Evolutionary conservation across 2,888 invertebrate species (phyloP).

Genomic region (Agriopis aurantiaria): DNA sequence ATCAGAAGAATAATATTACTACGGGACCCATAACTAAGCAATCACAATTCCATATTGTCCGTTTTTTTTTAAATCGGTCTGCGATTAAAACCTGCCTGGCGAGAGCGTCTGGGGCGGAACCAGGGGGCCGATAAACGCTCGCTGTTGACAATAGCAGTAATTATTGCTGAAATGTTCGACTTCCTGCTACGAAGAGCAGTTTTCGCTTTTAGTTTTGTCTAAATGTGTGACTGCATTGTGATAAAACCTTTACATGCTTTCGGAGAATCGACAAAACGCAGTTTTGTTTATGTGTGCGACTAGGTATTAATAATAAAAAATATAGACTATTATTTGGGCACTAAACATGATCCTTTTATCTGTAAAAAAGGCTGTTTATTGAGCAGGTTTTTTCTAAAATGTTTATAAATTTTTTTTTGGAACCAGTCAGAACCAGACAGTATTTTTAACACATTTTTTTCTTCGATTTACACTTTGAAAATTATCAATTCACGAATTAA

Average conservation of each 20-base stretch:
- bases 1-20: not conserved
- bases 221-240: not conserved
- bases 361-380: no score
- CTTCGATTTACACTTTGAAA: not conserved
- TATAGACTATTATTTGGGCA: no score
- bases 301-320: no score
- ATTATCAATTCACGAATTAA: not conserved
- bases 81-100: conserved; percentile 56
- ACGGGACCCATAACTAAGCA: conserved; percentile 2
- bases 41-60: not conserved
- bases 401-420: no score
- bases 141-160: conserved; percentile 66
- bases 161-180: conserved; percentile 58
- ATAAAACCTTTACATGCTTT: not conserved
- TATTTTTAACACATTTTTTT: not conserved
- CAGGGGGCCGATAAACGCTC: conserved; percentile 58
- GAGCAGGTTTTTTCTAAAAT: no score
- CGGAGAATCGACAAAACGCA: not conserved
- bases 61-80: conserved; percentile 53
- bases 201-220: conserved; percentile 2
- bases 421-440: no score
- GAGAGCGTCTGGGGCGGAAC: conserved; percentile 50
- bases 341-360: no score
- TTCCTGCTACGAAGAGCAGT: conserved; percentile 42
- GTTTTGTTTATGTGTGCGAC: not conserved